These are phyloP conservation scores for Mesorhabditis sp. DNA, from an alignment of 2,888 invertebrate genomes.

Conservation along the genomic window DNA sequence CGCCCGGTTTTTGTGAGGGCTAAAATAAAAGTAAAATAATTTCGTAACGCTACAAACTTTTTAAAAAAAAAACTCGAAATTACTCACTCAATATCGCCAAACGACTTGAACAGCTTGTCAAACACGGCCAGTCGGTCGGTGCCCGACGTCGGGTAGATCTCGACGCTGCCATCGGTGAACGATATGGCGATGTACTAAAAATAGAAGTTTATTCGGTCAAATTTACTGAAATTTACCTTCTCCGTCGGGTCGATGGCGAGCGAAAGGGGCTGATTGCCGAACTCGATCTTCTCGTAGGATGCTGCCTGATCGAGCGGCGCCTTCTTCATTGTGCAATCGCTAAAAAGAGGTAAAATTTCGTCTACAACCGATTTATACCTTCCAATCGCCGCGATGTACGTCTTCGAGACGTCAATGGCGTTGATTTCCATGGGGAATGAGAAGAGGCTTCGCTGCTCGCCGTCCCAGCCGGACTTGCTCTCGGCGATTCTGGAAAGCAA, in stretches of 20 bases:
- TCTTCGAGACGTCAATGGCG: slow-evolving; percentile 1
- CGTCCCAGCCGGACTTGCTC: not conserved
- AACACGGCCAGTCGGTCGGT: not conserved
- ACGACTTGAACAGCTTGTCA: not conserved
- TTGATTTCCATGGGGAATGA: not conserved
- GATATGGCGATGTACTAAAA: not conserved
- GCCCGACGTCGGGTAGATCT: not conserved
- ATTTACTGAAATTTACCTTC: not conserved
- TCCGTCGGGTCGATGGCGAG: not conserved
- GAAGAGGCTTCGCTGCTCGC: not conserved
- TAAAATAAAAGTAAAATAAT: not conserved
- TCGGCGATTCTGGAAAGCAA: too few species aligned
- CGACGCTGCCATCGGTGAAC: not conserved
- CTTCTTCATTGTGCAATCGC: slow-evolving; percentile 1
- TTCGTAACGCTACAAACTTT: too few species aligned
- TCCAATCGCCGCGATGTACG: not conserved
- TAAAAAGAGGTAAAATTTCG: not conserved
- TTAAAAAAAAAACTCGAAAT: not conserved
- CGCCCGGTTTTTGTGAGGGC: not conserved
- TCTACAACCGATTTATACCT: slow-evolving; percentile 1
- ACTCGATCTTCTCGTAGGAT: slow-evolving; percentile 2
- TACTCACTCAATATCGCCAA: not conserved
- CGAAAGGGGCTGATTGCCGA: not conserved
- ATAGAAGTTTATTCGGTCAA: not conserved
- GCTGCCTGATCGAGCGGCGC: not conserved